Evolutionary conservation across 2,888 invertebrate genomes (phyloP).

Genomic region (Apodemia zela): DNA sequence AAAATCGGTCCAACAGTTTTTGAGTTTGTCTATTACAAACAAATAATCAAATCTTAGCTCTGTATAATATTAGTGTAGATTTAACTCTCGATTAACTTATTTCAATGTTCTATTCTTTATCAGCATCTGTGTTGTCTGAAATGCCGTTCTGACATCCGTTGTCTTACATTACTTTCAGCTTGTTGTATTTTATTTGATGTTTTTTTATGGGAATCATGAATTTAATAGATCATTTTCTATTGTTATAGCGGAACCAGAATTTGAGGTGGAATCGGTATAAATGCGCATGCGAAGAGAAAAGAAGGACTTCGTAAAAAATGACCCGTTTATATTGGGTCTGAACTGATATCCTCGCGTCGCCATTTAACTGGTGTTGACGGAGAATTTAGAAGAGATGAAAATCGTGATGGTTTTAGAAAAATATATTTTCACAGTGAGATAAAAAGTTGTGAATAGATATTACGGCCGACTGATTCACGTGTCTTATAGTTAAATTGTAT

Average conservation of each 20-base stretch:
- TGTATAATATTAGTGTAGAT: too few relatives aligned
- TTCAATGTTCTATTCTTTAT: slow-evolving; percentile 2
- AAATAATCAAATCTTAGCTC: too few relatives aligned
- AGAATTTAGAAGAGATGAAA: slow-evolving; percentile 3
- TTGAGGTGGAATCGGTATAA: slow-evolving; percentile 75
- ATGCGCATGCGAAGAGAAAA: slow-evolving; percentile 57
- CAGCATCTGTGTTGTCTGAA: slow-evolving; percentile 23
- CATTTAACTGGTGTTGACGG: background rate
- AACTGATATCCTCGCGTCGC: background rate
- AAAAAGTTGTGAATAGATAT: slow-evolving; percentile 31
- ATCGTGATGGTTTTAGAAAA: slow-evolving; percentile 5
- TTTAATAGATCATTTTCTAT: slow-evolving; percentile 37
- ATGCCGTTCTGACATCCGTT: slow-evolving; percentile 58
- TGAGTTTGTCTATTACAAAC: too few relatives aligned
- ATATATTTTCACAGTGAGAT: slow-evolving; percentile 28
- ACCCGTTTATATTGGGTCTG: background rate
- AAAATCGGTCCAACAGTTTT: too few relatives aligned
- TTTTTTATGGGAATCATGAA: slow-evolving; percentile 19
- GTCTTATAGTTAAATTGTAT: slow-evolving; percentile 46
- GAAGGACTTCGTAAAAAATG: slow-evolving; percentile 28
- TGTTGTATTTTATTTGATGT: slow-evolving; percentile 24
- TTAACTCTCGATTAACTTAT: too few relatives aligned
- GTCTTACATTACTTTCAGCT: slow-evolving; percentile 48
- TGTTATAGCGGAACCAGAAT: slow-evolving; percentile 69
- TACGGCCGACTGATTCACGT: slow-evolving; percentile 48